Evolutionary conservation across 2,797 vertebrate species (phyloP).

Genomic region (Spheniscus humboldti): DNA sequence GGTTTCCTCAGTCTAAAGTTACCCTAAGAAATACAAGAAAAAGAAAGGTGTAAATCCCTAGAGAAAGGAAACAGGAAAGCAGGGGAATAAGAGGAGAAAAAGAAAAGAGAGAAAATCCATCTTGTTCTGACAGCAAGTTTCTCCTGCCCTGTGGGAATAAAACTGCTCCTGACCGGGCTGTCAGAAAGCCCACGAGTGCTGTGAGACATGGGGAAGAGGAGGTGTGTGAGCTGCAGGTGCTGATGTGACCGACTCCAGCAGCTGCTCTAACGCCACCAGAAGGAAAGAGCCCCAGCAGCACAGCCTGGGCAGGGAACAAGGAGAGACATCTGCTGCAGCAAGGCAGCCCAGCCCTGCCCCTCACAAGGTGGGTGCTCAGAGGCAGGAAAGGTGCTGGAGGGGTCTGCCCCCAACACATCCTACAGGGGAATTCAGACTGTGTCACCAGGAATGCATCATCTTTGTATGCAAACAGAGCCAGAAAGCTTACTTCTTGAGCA

Average conservation of each 20-base stretch:
- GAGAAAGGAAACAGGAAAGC: not conserved
- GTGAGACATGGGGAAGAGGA: fast-evolving
- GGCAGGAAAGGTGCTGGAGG: not conserved
- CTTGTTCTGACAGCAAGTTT: not conserved
- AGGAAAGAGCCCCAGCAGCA: not conserved
- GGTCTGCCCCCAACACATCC: not conserved
- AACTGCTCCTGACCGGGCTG: not conserved
- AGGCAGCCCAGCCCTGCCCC: not conserved
- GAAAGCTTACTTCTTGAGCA: not conserved
- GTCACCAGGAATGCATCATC: not conserved
- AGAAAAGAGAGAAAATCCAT: not conserved
- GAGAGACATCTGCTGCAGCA: not conserved
- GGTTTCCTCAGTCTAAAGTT: not conserved
- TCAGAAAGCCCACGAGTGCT: not conserved
- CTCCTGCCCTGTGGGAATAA: not conserved
- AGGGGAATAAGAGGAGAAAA: no score
- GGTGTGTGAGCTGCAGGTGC: not conserved
- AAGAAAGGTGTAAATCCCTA: not conserved
- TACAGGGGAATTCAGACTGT: not conserved
- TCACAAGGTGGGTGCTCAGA: not conserved
- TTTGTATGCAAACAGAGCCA: not conserved
- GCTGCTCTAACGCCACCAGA: not conserved
- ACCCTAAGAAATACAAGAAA: not conserved
- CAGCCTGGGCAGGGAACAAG: not conserved
- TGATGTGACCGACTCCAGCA: not conserved